phyloP scores from a whole-genome alignment of 37 sponge, comb jelly and placozoan species.

The Hexactinellida sp. region DNA sequence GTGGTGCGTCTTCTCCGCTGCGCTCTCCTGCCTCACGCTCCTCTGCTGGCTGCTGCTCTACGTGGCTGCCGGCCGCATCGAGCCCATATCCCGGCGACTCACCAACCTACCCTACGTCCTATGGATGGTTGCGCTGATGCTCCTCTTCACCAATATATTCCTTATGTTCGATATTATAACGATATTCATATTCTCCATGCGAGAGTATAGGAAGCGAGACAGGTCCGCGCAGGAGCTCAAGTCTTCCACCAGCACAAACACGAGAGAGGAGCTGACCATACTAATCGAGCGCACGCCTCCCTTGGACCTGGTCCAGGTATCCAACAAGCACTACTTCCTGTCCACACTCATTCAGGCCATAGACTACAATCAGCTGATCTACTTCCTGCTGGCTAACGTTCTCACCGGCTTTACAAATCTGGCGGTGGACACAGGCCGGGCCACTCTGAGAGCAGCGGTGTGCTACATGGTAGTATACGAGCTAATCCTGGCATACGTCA shows the following conservation, averaged over 20 bases:
- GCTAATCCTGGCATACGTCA: slow-evolving; percentile 21
- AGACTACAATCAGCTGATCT: slow-evolving; percentile 73
- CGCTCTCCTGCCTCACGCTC: neutral
- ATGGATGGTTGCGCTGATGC: slow-evolving; percentile 55
- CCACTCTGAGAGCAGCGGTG: slow-evolving; percentile 1
- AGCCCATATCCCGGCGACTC: slow-evolving; percentile 62
- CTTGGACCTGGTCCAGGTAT: neutral
- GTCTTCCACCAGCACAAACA: neutral
- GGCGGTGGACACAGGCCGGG: slow-evolving; percentile 48
- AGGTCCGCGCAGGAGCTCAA: neutral
- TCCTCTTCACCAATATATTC: neutral
- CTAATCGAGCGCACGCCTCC: neutral
- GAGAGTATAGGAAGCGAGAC: neutral
- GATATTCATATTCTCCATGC: neutral
- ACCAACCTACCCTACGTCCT: slow-evolving; percentile 66
- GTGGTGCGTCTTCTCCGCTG: neutral
- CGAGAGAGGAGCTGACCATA: neutral
- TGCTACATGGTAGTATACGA: slow-evolving; percentile 33
- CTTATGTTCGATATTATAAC: neutral
- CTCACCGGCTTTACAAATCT: slow-evolving; percentile 82
- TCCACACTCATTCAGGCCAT: slow-evolving; percentile 47
- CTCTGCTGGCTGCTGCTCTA: slow-evolving; percentile 10
- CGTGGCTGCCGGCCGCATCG: slow-evolving; percentile 19
- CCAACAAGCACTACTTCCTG: neutral
- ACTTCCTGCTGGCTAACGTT: slow-evolving; percentile 78